These are phyloP conservation scores for Acrocephalus arundinaceus DNA, from an alignment of 2,113 vertebrate species.

Conservation along the genomic window DNA sequence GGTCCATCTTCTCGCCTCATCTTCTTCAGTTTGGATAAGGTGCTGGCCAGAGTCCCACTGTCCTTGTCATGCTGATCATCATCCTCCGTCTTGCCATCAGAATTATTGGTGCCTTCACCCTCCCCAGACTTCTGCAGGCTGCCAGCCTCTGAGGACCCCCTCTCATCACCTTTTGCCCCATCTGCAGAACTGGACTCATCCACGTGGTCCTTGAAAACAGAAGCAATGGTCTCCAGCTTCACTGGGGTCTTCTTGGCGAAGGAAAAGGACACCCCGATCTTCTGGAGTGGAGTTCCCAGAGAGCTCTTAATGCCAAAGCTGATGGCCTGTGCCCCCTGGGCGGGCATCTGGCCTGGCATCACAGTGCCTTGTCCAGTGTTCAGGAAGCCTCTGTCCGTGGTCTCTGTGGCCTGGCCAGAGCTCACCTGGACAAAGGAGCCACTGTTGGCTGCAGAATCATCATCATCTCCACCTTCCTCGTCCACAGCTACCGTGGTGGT, in stretches of 20 bases:
- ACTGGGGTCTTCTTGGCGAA: conserved; percentile 96
- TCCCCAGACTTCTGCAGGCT: conserved; percentile 70
- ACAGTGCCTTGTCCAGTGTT: conserved; percentile 44
- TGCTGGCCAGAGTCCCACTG: conserved; percentile 83
- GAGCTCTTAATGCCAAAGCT: conserved; percentile 84
- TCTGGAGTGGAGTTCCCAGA: conserved; percentile 79
- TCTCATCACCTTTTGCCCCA: conserved; percentile 81
- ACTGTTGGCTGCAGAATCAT: conserved; percentile 64
- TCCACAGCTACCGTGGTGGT: conserved; percentile 93
- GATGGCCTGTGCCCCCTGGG: conserved; percentile 68
- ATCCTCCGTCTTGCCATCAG: conserved; percentile 66
- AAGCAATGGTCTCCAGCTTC: conserved; percentile 93
- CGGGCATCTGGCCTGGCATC: conserved; percentile 25
- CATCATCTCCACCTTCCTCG: conserved; percentile 86
- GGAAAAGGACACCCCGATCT: conserved; percentile 95
- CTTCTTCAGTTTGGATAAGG: conserved; percentile 94
- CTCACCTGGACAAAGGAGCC: conserved; percentile 13
- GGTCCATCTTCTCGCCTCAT: conserved; percentile 93
- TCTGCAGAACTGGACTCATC: conserved; percentile 85
- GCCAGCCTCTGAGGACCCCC: conserved; percentile 61
- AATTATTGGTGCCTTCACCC: conserved; percentile 71
- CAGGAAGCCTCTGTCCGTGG: conserved; percentile 68
- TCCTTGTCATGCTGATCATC: conserved; percentile 82
- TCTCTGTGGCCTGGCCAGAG: conserved; percentile 49
- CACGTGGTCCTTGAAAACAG: conserved; percentile 89